Base-by-base conservation (phyloP, 1,140 invertebrate genomes). In the Bombyx mori region DNA sequence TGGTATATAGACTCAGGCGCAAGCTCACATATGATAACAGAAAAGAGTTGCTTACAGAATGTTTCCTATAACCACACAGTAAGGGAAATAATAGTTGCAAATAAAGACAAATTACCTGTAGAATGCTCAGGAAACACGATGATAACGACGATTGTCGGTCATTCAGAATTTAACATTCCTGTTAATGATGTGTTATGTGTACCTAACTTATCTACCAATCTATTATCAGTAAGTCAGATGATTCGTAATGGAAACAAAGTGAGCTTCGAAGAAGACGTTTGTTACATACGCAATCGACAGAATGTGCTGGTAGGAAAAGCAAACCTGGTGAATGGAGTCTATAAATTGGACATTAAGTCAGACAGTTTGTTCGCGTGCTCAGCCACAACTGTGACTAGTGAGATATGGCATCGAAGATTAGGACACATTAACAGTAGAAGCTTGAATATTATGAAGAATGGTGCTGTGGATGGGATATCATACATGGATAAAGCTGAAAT, bases 221-320 rank as follows among this genome's bases (percentile, higher is more conserved):
- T 54, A 7, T 18, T 54, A 45, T 54, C 52, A 44, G 52, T 54
- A 22, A 54, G 52, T 7, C 10, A 18, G 22, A 9, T 54, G 10
- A 54, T 54, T 54, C 2, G 12, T 18, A 54, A 54, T 3, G 52
- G 52, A 12, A 54, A 45, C 42, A 54, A 45, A 54, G 52, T 54
- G 2, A 47, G 48, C 1, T 71, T 71, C 56, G n/a, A 61, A n/a
- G 43, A 54, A 12, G 46, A 62, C 1, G 6, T 12, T 46, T 73
- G 65, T 44, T 51, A 68, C 52, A 69, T 77, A 54, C 66, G 56
- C 42, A 75, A 71, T 51, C 53, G 22, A 56, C 5, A 65, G 26
- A 57, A 52, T 42, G 18, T 49, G 3, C 35, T 57, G 56, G 47
- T 57, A 4, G 56, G 44, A 10, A 57, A 45, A 51, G 56, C 56